Evolutionary conservation across 2,113 vertebrate species (phyloP).

Genomic region (Heliornis fulica): DNA sequence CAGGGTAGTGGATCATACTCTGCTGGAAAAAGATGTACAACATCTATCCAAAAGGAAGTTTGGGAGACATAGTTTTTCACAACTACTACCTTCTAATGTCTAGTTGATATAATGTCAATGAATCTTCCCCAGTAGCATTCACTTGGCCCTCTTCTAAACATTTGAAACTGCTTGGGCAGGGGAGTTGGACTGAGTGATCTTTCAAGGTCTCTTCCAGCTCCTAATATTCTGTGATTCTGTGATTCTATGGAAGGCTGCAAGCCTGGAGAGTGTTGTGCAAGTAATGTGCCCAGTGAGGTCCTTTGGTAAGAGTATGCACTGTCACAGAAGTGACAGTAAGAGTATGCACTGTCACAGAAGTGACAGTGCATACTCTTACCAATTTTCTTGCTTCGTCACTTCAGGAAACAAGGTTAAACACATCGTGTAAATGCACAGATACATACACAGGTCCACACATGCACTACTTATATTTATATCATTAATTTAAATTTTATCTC

Average conservation of each 20-base stretch:
- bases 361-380: no score
- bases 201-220: no score
- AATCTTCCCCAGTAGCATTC: not conserved
- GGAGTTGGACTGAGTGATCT: no score
- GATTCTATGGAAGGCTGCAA: no score
- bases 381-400: not conserved
- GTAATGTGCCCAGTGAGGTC: not conserved
- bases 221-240: no score
- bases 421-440: not conserved
- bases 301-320: not conserved
- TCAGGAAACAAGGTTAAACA: not conserved
- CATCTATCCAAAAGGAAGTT: not conserved
- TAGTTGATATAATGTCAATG: not conserved
- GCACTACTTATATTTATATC: not conserved
- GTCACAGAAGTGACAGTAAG: no score
- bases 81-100: not conserved
- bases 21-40: not conserved
- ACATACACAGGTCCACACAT: not conserved
- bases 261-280: accelerated
- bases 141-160: not conserved
- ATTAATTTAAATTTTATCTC: not conserved
- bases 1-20: not conserved
- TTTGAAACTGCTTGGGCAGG: no score
- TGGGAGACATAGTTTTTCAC: no score
- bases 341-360: no score